Conservation (phyloP, 2,113 vertebrate species). For the Ictalurus furcatus region DNA sequence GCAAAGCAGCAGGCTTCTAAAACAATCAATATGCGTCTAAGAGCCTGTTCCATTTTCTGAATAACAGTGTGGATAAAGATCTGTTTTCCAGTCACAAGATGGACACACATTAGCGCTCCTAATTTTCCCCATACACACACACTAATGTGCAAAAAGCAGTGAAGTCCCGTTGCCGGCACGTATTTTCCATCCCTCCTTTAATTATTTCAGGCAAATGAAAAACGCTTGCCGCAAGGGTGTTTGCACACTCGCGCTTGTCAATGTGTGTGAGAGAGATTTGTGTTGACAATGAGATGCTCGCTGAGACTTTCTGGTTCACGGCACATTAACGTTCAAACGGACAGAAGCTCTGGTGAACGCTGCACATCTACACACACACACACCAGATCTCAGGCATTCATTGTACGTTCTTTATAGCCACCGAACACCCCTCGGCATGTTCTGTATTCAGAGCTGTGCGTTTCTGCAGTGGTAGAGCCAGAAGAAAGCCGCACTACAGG, state of each 20-base stretch:
- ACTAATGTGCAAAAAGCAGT: not conserved
- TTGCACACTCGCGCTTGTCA: not conserved
- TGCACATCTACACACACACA: not conserved
- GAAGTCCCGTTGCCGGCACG: not conserved
- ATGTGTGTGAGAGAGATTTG: not conserved
- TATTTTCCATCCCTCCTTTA: conserved; percentile 13
- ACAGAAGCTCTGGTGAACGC: not conserved
- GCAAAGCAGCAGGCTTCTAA: conserved; percentile 7
- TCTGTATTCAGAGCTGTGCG: conserved; percentile 7
- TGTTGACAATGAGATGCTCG: not conserved
- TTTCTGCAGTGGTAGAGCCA: conserved; percentile 32
- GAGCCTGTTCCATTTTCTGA: conserved; percentile 20
- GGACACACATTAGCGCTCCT: not conserved
- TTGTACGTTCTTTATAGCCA: not conserved
- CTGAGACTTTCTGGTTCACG: not conserved
- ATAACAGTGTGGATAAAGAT: not conserved
- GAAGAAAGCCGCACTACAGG: conserved; percentile 31
- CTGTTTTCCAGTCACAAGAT: not conserved
- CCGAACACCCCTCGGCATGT: not conserved
- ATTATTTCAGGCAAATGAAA: conserved; percentile 26
- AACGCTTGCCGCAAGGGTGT: not conserved
- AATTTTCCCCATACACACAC: not conserved
- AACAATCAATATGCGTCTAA: not conserved
- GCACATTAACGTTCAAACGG: not conserved
- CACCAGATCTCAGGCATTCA: not conserved